These are phyloP conservation scores for Lates calcarifer DNA, from an alignment of 2,113 vertebrate species.

Conservation along the genomic window DNA sequence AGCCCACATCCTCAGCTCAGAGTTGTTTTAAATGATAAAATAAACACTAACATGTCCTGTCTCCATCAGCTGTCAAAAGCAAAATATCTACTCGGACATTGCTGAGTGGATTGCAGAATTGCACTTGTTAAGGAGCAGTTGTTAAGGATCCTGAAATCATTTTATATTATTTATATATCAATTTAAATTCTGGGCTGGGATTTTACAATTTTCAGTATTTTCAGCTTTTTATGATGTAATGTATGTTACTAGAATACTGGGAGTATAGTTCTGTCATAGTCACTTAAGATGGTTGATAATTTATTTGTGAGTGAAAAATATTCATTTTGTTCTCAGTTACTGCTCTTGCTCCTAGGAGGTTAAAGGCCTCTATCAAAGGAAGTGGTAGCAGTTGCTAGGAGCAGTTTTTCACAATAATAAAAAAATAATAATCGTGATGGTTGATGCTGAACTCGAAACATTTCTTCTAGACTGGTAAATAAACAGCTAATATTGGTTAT, in stretches of 20 bases:
- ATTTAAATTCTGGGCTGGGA: not conserved
- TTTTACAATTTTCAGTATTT: not conserved
- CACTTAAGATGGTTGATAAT: not conserved
- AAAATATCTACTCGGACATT: not conserved
- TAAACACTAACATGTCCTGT: too few species aligned
- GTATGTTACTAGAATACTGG: too few species aligned
- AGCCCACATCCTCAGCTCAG: not conserved
- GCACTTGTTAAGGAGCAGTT: not conserved
- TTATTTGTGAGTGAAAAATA: not conserved
- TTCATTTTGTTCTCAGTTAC: not conserved
- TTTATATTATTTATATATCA: not conserved
- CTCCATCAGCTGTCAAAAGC: not conserved
- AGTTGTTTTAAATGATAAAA: not conserved
- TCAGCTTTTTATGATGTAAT: not conserved
- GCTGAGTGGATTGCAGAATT: not conserved
- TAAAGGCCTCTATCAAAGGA: not conserved
- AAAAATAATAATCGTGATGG: too few species aligned
- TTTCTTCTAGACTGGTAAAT: too few species aligned
- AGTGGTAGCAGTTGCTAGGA: not conserved
- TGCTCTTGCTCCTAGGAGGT: not conserved
- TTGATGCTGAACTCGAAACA: too few species aligned
- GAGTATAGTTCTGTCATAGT: not conserved
- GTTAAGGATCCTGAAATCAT: not conserved
- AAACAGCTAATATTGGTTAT: too few species aligned
- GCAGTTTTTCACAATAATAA: not conserved